These are phyloP conservation scores for Globodera rostochiensis DNA, from an alignment of 1,140 invertebrate species.

Conservation along the genomic window DNA sequence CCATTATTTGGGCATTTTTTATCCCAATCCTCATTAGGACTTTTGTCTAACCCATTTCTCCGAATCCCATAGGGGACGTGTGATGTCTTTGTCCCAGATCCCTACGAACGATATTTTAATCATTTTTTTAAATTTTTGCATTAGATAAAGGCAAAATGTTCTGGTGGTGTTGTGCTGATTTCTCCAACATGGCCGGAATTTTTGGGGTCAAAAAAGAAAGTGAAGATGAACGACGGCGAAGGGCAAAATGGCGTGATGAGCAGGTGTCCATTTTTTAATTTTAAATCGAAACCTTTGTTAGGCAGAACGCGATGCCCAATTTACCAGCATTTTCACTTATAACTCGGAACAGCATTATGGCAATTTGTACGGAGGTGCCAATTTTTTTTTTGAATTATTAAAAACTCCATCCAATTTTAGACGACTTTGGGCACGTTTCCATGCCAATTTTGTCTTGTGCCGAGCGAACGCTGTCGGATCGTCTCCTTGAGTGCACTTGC, in stretches of 20 bases:
- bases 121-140: background rate
- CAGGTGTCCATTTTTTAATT: background rate
- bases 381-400: constrained; percentile 20
- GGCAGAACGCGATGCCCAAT: constrained; percentile 9
- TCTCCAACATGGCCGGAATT: constrained; percentile 5
- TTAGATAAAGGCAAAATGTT: background rate
- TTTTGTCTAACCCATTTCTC: too few species aligned
- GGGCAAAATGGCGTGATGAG: background rate
- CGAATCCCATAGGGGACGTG: too few species aligned
- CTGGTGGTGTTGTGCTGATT: constrained; percentile 21
- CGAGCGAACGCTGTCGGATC: background rate
- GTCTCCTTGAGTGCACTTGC: constrained; percentile 26
- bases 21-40: too few species aligned
- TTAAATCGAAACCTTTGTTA: background rate
- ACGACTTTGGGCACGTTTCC: background rate
- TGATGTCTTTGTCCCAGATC: too few species aligned
- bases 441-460: background rate
- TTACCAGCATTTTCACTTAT: constrained; percentile 45
- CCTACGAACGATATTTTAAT: background rate
- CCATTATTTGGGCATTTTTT: too few species aligned
- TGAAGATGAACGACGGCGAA: background rate
- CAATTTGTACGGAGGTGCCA: constrained; percentile 22
- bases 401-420: constrained; percentile 20
- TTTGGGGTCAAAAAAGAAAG: background rate
- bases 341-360: constrained; percentile 50